Base-by-base conservation (phyloP, 2,797 vertebrate species). In the Agapornis canus region DNA sequence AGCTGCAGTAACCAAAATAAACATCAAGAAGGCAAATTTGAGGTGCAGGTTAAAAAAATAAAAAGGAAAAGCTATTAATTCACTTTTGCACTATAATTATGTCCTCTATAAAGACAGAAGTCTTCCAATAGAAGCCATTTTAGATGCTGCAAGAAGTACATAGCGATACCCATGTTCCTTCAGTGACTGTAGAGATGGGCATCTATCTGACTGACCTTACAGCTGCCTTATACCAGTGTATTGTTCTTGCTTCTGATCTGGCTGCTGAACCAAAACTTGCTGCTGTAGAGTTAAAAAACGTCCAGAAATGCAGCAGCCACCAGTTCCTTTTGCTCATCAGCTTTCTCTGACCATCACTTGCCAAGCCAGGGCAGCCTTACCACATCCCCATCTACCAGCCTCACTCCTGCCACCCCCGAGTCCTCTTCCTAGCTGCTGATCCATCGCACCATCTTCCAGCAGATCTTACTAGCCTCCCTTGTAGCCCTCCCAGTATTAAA, bases 1-100 rank as follows among this genome's bases (percentile, higher is more conserved):
- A 95, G 32, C 59, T 70, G 72, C 70, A 82, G 75, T 70, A 91
- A 79, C 47, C 90, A 95, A 91, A 95, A 91, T 63, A 92, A 86
- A 84, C 32, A 92, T n/a, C 59, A 77, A 72, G n/a, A 86, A 76
- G n/a, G 40, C 54, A 88, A 93, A 88, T 37, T 5, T 78, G 65
- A 91, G 31, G 47, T 72, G 71, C 57, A 71, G 49, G 4, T 35
- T 57, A 25, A 57, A 57, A 35, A 57, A 42, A 42, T 49, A 56
- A 39, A 59, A 78, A 68, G 4, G 2, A 31, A 72, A 51, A 81
- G 52, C 23, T 61, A n/a, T 81, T 89, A 0, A 15, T 83, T 91
- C 45, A 43, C 18, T 75, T 27, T 92, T 73, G 29, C 25, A 87
- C 20, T 85, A 65, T 47, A 80, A 78, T 21, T 29, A 71, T 0